Base-by-base conservation (phyloP, 2,888 invertebrate species). In the Ectemnius lituratus region DNA sequence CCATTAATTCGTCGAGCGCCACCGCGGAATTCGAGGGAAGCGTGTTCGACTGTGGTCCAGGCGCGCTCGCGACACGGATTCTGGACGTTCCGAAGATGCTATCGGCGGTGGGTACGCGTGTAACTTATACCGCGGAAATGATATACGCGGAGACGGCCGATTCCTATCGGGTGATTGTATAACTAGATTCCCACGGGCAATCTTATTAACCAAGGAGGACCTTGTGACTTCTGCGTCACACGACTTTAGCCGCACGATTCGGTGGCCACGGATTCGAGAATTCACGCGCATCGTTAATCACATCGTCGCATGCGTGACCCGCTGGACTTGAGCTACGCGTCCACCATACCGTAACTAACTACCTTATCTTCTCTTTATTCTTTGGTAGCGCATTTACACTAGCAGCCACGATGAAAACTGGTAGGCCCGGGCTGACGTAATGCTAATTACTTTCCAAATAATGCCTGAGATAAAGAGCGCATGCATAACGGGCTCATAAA, bases 401-500 rank as follows among this genome's bases (percentile, higher is more conserved):
- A 14, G 6, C 16, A 52, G 52, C 16, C 14, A 13, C 16, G 14
- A 37, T 14, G 16, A 52, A 52, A 52, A 52, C 52, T 52, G 52
- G 37, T 37, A 37, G 37, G 37, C 37, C 52, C 52, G 16, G 52
- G 6, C 23, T 46, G 4, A 47, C 16, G 46, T 62, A 45, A 37
- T 28, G 52, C 46, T 66, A 61, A 56, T 47, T 67, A 16, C 60
- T 63, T 67, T 23, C 20, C 23, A 16, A 63, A 61, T 45, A 59
- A 27, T 56, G 18, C 13, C 49, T 57, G 20, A 66, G 37, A 72
- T 67, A 65, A 72, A 58, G 37, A 37, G 20, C 67, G 57, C 4
- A 20, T 67, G 57, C 60, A 46, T 20, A 67, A 72, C 52, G 37
- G 60, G 61, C 61, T 16, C 72, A 28, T 65, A 64, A 72, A 75